Percentiles rank a stretch among this genome's conserved stretches.
Evolutionary conservation across 2,113 vertebrate species (phyloP).

Genomic region (Cairina moschata): DNA sequence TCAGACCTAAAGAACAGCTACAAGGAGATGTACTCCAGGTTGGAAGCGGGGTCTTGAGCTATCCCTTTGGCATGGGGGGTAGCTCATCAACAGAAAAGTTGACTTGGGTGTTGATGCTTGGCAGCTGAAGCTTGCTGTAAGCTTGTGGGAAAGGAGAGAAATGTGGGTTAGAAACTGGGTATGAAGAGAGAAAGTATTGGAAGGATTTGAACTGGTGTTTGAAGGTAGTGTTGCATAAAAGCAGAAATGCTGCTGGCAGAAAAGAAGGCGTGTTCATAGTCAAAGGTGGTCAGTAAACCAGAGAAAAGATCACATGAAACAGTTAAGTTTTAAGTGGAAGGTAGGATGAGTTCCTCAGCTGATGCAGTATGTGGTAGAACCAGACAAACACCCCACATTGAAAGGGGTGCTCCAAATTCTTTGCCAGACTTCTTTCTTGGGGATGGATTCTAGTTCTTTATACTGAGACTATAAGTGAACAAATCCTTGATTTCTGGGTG

Average conservation of each 20-base stretch:
- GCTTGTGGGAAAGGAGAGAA: neutral
- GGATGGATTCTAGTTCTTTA: neutral
- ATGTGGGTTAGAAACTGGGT: fast-evolving
- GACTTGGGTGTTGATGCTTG: neutral
- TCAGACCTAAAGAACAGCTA: neutral
- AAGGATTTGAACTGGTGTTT: neutral
- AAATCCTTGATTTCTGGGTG: neutral
- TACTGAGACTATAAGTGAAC: neutral
- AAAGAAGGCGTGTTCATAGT: fast-evolving
- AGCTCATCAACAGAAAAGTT: neutral
- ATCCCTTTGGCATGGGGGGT: neutral
- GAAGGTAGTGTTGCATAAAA: neutral
- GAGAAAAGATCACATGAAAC: neutral
- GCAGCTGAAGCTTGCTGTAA: neutral
- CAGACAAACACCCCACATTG: neutral
- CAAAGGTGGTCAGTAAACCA: neutral
- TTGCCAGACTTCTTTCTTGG: neutral
- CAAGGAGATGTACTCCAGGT: neutral
- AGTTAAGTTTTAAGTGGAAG: neutral
- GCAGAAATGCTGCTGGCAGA: neutral
- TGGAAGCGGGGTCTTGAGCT: no score
- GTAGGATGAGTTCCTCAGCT: neutral
- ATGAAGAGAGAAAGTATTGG: neutral
- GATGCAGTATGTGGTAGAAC: neutral
- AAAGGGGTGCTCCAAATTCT: neutral